Evolutionary conservation across 2,797 vertebrate species (phyloP).

Genomic region (Delichon dasypus): DNA sequence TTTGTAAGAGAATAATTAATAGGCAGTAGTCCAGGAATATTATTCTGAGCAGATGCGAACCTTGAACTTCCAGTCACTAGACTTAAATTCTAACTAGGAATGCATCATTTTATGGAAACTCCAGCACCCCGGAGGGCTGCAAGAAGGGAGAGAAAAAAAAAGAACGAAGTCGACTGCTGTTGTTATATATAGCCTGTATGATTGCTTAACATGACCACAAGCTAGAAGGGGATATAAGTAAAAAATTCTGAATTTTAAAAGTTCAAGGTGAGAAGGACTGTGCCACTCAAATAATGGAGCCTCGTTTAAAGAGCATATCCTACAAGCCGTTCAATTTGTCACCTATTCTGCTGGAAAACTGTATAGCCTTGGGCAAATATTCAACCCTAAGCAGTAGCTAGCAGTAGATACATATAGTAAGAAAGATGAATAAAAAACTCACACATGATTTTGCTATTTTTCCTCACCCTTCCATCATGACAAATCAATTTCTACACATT

Average conservation of each 20-base stretch:
- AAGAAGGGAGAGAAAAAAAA: not conserved
- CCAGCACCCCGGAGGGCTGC: not conserved
- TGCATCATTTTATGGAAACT: not conserved
- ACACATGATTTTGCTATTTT: not conserved
- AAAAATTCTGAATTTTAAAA: not conserved
- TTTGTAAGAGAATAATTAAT: constrained; percentile 52
- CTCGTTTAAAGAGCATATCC: not conserved
- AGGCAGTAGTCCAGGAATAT: constrained; percentile 36
- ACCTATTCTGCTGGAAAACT: not conserved
- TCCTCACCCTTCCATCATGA: not conserved
- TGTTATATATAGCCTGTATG: not conserved
- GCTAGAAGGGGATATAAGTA: not conserved
- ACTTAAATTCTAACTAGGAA: constrained; percentile 29
- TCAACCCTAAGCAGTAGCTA: not conserved
- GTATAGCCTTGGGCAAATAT: not conserved
- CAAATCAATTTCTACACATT: not conserved
- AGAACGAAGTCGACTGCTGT: not conserved
- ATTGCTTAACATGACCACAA: not conserved
- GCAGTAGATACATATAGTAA: not conserved
- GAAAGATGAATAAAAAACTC: not conserved
- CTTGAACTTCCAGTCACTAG: constrained; percentile 52
- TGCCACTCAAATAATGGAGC: not conserved
- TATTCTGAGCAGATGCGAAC: constrained; percentile 11
- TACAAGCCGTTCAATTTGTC: not conserved
- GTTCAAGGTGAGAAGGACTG: not conserved